Evolutionary conservation across 2,113 vertebrate species (phyloP).

Genomic region (Talpa occidentalis): DNA sequence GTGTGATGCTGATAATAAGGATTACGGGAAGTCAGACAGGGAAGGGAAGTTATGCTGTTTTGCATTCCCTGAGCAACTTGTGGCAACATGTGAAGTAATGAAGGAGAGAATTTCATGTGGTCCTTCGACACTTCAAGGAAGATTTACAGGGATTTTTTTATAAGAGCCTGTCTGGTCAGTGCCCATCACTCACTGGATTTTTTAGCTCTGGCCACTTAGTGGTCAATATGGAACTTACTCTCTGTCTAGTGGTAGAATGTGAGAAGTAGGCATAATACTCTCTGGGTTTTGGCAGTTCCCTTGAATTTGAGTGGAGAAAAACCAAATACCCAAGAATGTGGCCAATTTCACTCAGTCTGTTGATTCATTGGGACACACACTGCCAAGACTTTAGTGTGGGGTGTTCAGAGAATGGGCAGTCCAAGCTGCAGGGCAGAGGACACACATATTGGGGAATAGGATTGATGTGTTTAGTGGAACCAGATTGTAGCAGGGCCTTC

Average conservation of each 20-base stretch:
- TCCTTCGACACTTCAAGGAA: slow-evolving; percentile 46
- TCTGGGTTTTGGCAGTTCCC: slow-evolving; percentile 40
- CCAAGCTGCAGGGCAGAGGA: neutral
- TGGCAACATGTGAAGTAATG: neutral
- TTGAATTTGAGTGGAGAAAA: slow-evolving; percentile 57
- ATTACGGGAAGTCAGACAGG: slow-evolving; percentile 34
- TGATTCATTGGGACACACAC: neutral
- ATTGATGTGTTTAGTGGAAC: neutral
- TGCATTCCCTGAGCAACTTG: neutral
- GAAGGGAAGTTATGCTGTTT: neutral
- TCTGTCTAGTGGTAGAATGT: slow-evolving; percentile 28
- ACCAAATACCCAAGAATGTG: slow-evolving; percentile 1
- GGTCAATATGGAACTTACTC: slow-evolving; percentile 38
- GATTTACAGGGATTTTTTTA: slow-evolving; percentile 27
- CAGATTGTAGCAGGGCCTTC: neutral
- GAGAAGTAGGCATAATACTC: slow-evolving; percentile 21
- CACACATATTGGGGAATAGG: fast-evolving
- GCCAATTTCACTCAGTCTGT: slow-evolving; percentile 24
- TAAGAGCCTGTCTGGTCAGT: neutral
- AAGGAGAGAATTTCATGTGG: slow-evolving; percentile 38
- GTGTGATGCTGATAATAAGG: slow-evolving; percentile 42
- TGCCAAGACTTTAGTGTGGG: neutral
- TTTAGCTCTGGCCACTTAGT: slow-evolving; percentile 40
- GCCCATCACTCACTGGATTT: neutral
- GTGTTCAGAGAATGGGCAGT: neutral